Evolutionary conservation across 2,797 vertebrate species (phyloP), one percentile per base, ranked within the genome.

Genomic region (Semaprochilodus insignis): DNA sequence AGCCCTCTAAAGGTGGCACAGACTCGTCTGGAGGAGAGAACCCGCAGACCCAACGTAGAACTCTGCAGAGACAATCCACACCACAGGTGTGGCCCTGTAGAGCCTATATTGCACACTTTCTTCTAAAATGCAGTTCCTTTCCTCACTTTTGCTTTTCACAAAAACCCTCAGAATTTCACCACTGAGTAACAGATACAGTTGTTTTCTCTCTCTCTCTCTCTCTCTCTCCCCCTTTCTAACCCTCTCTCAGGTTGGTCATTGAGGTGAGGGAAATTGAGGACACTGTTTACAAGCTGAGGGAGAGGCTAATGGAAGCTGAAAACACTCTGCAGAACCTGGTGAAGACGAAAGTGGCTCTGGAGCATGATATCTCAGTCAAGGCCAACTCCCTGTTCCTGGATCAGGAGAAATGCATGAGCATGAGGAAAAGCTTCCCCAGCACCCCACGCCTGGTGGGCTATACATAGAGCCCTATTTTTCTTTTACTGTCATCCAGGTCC

Each of bases 401-500:
- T 88, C 96, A 98, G 91, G 97, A 99, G 81, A 97, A 96, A 86
- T 98, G 97, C 91, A 96, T 99, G 98, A 95, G 96, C 82, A 96
- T 97, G 93, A 94, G 96, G 63, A 97, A 95, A 91, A 96, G 89
- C 85, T 99, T 96, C 81, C 97, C 97, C 88, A 97, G 94, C 91
- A 95, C 95, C 0, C 93, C 93, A 0, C 94, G 96, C 1, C 93
- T 99, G 82, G 93, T 96, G 59, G 96, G 97, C 15, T 97, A 94
- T 51, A 91, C 93, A 2, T 99, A 95, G 25, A 60, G 7, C 21
- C 5, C 25, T 17, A 0, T 10, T 54, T 36, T 74, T n/a, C 27
- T 52, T 27, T 34, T 4, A 72, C 10, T n/a, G 1, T 60, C 44
- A 62, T 63, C 57, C 14, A 23, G 25, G 23, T 51, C 2, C n/a